Percentiles rank a stretch among this genome's conserved stretches.
These are phyloP conservation scores for Caenorhabditis sp. DNA, from an alignment of 2,888 invertebrate genomes.

Conservation along the genomic window DNA sequence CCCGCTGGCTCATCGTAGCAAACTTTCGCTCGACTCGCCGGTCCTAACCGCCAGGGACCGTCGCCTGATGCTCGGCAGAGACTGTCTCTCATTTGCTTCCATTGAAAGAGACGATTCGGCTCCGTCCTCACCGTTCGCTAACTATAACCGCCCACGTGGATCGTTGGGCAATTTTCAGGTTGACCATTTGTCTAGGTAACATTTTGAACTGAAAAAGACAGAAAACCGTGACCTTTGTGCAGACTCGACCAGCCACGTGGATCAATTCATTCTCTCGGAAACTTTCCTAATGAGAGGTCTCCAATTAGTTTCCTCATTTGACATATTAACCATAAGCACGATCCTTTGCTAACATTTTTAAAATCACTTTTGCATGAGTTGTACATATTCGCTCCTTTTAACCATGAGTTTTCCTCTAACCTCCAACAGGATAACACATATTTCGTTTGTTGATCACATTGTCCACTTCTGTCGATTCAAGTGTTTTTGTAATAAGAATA, in stretches of 20 bases:
- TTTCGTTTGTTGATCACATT: too few relatives aligned
- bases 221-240: slow-evolving; percentile 3
- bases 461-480: too few relatives aligned
- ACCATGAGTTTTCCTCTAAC: too few relatives aligned
- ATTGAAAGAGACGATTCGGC: slow-evolving; percentile 46
- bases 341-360: too few relatives aligned
- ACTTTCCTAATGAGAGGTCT: slow-evolving; percentile 45
- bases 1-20: slow-evolving; percentile 42
- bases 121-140: slow-evolving; percentile 52
- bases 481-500: too few relatives aligned
- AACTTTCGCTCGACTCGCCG: slow-evolving; percentile 45
- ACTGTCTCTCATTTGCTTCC: slow-evolving; percentile 53
- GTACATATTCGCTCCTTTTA: too few relatives aligned
- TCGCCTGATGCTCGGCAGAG: slow-evolving; percentile 39
- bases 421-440: too few relatives aligned
- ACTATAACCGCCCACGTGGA: slow-evolving; percentile 43
- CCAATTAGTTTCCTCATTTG: background rate
- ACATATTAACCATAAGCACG: too few relatives aligned
- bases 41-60: slow-evolving; percentile 42
- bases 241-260: slow-evolving; percentile 65
- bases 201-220: background rate
- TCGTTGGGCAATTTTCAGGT: slow-evolving; percentile 55
- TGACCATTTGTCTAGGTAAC: slow-evolving; percentile 52
- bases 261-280: slow-evolving; percentile 64
- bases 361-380: too few relatives aligned